These are phyloP conservation scores for Halichoerus grypus DNA, from an alignment of 2,113 vertebrate genomes.

Conservation along the genomic window DNA sequence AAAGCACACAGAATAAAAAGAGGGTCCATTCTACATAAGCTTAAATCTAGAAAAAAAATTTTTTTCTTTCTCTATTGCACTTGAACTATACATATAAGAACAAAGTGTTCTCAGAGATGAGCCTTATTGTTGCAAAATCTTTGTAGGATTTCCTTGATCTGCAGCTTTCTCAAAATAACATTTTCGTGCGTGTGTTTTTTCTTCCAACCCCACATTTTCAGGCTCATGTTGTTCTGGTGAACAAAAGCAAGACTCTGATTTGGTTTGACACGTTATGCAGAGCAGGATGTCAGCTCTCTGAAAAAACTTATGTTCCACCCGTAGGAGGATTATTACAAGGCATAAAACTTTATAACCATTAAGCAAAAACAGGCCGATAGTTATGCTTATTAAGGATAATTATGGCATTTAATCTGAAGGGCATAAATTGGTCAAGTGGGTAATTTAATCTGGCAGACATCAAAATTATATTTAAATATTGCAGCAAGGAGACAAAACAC, in stretches of 20 bases:
- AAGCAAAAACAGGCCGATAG: constrained; percentile 53
- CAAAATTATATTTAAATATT: constrained; percentile 77
- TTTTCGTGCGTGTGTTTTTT: neutral
- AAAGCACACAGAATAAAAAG: neutral
- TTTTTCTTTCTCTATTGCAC: neutral
- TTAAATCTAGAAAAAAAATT: neutral
- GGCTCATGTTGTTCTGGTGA: constrained; percentile 45
- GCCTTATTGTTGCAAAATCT: constrained; percentile 56
- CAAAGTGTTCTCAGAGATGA: neutral
- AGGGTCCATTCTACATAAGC: neutral
- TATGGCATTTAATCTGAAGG: constrained; percentile 62
- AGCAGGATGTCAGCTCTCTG: constrained; percentile 25
- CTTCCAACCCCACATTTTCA: constrained; percentile 42
- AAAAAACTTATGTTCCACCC: neutral
- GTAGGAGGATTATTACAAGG: constrained; percentile 63
- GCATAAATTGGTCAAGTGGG: constrained; percentile 61
- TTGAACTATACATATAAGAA: neutral
- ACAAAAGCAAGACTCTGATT: constrained; percentile 53
- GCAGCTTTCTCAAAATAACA: constrained; percentile 55
- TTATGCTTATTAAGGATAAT: constrained; percentile 79
- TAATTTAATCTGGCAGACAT: constrained; percentile 79
- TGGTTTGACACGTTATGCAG: neutral
- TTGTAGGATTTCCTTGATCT: constrained; percentile 45
- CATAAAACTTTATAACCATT: constrained; percentile 66
- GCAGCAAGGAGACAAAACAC: constrained; percentile 55